These are phyloP conservation scores for Halcyon malimbica DNA, from an alignment of 2,113 vertebrate species.

Conservation along the genomic window DNA sequence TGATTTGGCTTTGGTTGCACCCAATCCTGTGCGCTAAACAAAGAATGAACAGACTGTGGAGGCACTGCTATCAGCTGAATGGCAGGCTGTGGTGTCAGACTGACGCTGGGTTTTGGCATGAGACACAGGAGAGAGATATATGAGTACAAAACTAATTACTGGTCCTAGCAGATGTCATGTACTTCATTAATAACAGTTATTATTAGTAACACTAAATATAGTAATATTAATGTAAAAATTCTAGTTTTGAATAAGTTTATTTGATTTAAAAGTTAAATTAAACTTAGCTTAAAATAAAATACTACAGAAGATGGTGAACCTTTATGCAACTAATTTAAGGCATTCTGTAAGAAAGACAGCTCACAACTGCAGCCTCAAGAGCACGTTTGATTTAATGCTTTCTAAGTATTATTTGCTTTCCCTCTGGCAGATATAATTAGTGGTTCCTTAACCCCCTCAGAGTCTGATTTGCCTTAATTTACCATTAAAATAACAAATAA, in stretches of 20 bases:
- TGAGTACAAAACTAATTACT: conserved; percentile 12
- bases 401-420: conserved; percentile 47
- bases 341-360: neutral
- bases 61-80: neutral
- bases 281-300: neutral
- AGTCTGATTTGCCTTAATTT: conserved; percentile 3
- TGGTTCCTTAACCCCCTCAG: neutral
- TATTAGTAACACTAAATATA: neutral
- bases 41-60: neutral
- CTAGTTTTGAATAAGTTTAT: neutral
- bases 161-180: neutral
- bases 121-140: neutral
- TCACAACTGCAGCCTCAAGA: neutral
- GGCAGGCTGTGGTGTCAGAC: neutral
- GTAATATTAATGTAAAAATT: neutral
- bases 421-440: conserved; percentile 10
- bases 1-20: neutral
- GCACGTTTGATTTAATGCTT: conserved; percentile 20
- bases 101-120: neutral
- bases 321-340: neutral
- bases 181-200: neutral
- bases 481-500: neutral
- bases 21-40: neutral
- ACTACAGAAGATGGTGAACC: neutral
- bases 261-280: neutral